Evolutionary conservation across 1,140 invertebrate species (phyloP).

Genomic region (Ostrea denselamellosa): DNA sequence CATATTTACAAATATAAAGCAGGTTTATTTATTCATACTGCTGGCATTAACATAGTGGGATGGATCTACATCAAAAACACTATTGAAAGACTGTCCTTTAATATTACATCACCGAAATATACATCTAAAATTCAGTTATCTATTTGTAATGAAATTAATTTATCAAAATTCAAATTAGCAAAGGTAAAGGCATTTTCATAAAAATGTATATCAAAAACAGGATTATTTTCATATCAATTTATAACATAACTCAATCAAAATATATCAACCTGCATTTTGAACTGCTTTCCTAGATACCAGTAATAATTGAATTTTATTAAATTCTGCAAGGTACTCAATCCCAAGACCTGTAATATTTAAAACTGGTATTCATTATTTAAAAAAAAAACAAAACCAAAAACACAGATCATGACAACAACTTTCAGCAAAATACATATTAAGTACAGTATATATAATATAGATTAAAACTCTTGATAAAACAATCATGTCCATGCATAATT

Average conservation of each 20-base stretch:
- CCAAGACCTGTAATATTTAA: neutral
- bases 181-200: neutral
- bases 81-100: slow-evolving; percentile 21
- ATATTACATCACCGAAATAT: neutral
- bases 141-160: neutral
- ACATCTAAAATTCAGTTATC: neutral
- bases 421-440: slow-evolving; percentile 33
- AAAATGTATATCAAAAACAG: neutral
- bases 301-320: neutral
- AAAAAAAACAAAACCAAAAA: too few relatives aligned
- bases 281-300: neutral
- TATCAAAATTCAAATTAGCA: too few relatives aligned
- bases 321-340: neutral
- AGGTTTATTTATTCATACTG: slow-evolving; percentile 23
- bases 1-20: slow-evolving; percentile 31
- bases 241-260: neutral
- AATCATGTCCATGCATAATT: slow-evolving; percentile 6
- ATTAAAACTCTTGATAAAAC: slow-evolving; percentile 34
- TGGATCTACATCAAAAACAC: neutral
- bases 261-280: neutral
- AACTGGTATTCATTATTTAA: slow-evolving; percentile 16
- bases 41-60: slow-evolving; percentile 30
- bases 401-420: slow-evolving; percentile 35
- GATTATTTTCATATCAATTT: too few relatives aligned
- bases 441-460: slow-evolving; percentile 32